A percentile compares a stretch with the other conserved stretches of the same genome.
Evolutionary conservation across 2,113 vertebrate genomes (phyloP).

Genomic region (Mus spicilegus): DNA sequence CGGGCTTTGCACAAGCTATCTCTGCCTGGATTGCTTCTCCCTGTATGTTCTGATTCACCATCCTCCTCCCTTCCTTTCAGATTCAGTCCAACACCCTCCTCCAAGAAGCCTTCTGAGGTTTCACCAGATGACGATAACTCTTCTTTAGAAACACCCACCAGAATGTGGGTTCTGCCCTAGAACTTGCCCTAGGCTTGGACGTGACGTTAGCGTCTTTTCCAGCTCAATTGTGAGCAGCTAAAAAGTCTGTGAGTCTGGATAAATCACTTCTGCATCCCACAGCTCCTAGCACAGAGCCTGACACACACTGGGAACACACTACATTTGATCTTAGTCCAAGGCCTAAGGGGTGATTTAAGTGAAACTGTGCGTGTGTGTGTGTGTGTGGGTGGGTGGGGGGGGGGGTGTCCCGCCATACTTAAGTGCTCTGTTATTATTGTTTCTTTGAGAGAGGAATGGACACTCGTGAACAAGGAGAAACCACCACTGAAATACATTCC

Average conservation of each 20-base stretch:
- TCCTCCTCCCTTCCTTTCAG: conserved; percentile 40
- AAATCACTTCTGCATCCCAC: background rate
- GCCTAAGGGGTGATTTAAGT: background rate
- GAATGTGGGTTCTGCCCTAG: background rate
- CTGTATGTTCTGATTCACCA: background rate
- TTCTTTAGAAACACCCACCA: conserved; percentile 15
- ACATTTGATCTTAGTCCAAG: background rate
- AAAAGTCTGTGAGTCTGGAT: background rate
- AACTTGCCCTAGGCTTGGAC: background rate
- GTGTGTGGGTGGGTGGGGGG: too few species aligned
- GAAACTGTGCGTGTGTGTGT: background rate
- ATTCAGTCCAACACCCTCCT: background rate
- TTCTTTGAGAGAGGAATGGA: background rate
- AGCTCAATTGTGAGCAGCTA: background rate
- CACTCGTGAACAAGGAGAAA: background rate
- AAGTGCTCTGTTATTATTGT: background rate
- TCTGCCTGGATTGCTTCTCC: background rate
- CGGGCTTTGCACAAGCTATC: background rate
- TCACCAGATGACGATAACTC: background rate
- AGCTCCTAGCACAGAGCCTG: background rate
- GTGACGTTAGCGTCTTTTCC: background rate
- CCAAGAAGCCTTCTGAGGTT: conserved; percentile 25
- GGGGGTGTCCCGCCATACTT: background rate
- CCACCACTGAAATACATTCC: background rate
- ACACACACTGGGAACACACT: background rate